Conservation (phyloP, 1,140 invertebrate species). For the Nomia melanderi region DNA sequence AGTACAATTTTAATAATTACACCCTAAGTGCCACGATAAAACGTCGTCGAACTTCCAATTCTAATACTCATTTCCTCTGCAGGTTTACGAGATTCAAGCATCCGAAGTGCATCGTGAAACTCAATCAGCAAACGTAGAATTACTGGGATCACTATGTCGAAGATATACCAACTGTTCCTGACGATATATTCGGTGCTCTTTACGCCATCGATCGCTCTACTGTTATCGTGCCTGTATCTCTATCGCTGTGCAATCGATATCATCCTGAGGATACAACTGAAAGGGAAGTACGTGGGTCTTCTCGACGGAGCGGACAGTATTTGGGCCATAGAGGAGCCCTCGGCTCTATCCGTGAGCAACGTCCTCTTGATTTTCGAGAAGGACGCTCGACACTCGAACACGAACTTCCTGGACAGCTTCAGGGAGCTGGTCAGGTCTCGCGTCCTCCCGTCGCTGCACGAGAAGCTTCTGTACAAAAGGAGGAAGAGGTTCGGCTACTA, state of each 20-base stretch:
- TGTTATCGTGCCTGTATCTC: conserved; percentile 16
- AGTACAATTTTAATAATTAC: neutral
- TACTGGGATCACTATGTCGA: neutral
- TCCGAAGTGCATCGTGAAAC: neutral
- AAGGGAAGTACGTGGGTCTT: conserved; percentile 75
- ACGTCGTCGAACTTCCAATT: too few species aligned
- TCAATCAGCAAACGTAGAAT: neutral
- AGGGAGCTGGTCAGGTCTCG: conserved; percentile 57
- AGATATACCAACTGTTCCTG: neutral
- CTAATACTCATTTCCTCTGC: neutral
- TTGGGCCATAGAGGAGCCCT: conserved; percentile 80
- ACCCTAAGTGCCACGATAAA: too few species aligned
- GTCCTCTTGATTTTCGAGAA: conserved; percentile 78
- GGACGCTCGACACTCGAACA: conserved; percentile 49
- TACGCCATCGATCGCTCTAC: conserved; percentile 22
- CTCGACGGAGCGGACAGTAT: conserved; percentile 80
- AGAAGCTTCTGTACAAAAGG: conserved; percentile 78
- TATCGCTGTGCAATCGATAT: conserved; percentile 45
- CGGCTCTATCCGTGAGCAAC: conserved; percentile 77
- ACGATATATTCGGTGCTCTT: conserved; percentile 21
- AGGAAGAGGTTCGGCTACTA: conserved; percentile 80
- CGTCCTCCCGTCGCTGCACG: conserved; percentile 51
- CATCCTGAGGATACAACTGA: conserved; percentile 46
- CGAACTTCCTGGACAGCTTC: conserved; percentile 59
- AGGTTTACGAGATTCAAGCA: neutral